Percentiles rank a stretch among this genome's conserved stretches.
phyloP scores from a whole-genome alignment of 1,140 invertebrate species.

The Diachasma alloeum region DNA sequence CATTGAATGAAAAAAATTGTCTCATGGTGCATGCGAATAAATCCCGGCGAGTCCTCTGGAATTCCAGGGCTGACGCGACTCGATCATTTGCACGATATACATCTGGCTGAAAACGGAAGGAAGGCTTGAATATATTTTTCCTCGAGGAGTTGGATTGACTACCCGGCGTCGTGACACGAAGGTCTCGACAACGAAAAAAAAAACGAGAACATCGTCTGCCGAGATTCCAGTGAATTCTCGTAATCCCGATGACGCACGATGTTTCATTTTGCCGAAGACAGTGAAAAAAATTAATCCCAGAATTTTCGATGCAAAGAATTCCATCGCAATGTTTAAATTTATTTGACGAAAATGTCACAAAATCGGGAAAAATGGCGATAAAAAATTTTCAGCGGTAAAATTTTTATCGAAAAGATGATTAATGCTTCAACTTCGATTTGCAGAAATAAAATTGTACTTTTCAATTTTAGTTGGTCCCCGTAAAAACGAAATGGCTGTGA shows the following conservation, averaged over 20 bases:
- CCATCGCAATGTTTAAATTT: no score
- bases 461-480: neutral
- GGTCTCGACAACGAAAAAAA: neutral
- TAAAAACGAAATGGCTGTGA: neutral
- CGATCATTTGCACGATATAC: slow-evolving; percentile 11
- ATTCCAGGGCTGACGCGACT: slow-evolving; percentile 9
- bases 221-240: slow-evolving; percentile 39
- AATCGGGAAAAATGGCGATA: no score
- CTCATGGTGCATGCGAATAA: slow-evolving; percentile 22
- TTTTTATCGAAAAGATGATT: no score
- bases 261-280: neutral
- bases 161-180: slow-evolving; percentile 7
- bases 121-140: slow-evolving; percentile 6
- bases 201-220: neutral
- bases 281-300: no score
- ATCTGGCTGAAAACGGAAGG: slow-evolving; percentile 1
- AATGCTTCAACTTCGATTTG: no score
- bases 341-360: no score
- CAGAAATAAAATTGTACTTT: no score
- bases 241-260: slow-evolving; percentile 46
- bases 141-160: slow-evolving; percentile 11
- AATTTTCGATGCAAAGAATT: no score
- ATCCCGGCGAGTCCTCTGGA: neutral
- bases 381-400: no score
- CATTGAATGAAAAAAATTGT: neutral